Evolutionary conservation across 2,113 vertebrate genomes (phyloP).

Genomic region (Vulpes vulpes): DNA sequence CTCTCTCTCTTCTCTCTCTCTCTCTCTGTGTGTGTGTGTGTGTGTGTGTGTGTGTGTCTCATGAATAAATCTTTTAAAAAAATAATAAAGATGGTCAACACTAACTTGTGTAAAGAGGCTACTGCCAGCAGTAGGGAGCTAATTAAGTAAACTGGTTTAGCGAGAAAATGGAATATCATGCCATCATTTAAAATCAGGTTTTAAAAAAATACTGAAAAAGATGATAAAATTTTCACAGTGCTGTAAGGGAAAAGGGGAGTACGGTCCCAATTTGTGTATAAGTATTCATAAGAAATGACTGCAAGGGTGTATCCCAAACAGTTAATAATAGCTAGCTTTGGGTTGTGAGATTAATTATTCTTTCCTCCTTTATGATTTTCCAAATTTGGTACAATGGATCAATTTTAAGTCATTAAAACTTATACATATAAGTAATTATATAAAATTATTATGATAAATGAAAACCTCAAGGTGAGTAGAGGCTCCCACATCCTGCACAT

Average conservation of each 20-base stretch:
- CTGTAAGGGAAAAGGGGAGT: not conserved
- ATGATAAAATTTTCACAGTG: constrained; percentile 5
- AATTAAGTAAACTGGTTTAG: constrained; percentile 45
- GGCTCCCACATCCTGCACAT: not conserved
- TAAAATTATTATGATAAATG: constrained; percentile 37
- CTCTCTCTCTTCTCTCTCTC: too few relatives aligned
- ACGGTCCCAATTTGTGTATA: not conserved
- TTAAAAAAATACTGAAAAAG: constrained; percentile 55
- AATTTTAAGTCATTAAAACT: constrained; percentile 42
- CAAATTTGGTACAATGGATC: constrained; percentile 23
- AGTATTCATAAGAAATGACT: constrained; percentile 31
- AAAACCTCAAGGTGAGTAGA: not conserved
- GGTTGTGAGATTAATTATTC: constrained; percentile 31
- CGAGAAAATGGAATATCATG: constrained; percentile 46
- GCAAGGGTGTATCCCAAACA: not conserved
- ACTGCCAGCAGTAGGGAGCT: not conserved
- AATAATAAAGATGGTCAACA: not conserved
- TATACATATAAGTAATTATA: constrained; percentile 38
- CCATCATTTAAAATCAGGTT: constrained; percentile 46
- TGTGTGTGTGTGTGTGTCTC: too few relatives aligned
- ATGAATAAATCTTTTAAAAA: too few relatives aligned
- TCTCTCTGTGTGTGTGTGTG: too few relatives aligned
- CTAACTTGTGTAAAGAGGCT: not conserved
- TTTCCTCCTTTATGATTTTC: constrained; percentile 29
- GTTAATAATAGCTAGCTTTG: not conserved